Base-by-base conservation (phyloP, 2,888 invertebrate genomes). In the Leptothorax acervorum region DNA sequence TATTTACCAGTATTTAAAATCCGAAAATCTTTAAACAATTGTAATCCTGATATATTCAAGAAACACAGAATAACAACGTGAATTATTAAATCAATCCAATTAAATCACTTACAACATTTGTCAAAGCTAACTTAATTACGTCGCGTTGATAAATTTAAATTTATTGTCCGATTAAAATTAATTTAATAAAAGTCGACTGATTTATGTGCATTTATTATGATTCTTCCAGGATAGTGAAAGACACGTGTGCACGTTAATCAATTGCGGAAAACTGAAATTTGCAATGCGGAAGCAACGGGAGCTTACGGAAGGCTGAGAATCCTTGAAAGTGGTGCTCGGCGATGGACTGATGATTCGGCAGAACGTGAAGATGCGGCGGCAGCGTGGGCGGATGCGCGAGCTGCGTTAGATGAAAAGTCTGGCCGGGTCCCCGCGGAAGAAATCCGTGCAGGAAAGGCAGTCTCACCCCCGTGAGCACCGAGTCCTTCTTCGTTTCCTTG, bases 291-390 rank as follows among this genome's bases (percentile, higher is more conserved):
- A 31, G 39, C 35, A 42, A 79, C 57, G 65, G 42, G 75, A 81
- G 95, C 96, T 96, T 93, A 96, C 96, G 91, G 90, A 95, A 96
- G 42, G 96, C 96, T 4, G 95, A 95, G 88, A 95, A 94, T 92
- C 95, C 95, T 74, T 95, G 92, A 73, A 93, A 91, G 85, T 95
- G 95, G 60, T 93, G 92, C 82, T 95, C 94, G 42, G 93, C 88
- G 12, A 91, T 86, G 66, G 92, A 87, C 81, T 92, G 92, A 84
- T 91, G 92, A 76, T 89, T 89, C 42, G 92, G 90, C 79, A 93
- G 86, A 79, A 89, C 87, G 63, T 87, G 89, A 82, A 92, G 90
- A 86, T 92, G 91, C 48, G 90, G 82, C 62, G 91, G 90, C 53
- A 91, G 86, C 73, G 88, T 39, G 95, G 95, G 86, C 95, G 96